Base-by-base conservation (phyloP, 2,113 vertebrate species). In the Python bivittatus region DNA sequence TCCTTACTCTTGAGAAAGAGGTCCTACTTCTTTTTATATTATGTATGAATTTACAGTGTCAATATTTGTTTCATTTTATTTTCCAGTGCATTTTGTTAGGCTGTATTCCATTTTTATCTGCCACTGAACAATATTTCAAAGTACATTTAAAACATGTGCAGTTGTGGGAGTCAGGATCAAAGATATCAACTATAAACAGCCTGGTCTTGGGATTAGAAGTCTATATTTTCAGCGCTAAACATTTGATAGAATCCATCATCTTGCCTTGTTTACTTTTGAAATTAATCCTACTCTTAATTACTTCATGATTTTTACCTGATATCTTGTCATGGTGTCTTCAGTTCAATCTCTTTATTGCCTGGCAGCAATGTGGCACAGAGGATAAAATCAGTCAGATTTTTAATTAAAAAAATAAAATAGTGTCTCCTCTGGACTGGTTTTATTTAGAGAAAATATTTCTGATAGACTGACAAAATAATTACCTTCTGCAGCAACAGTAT, bases 211-310 rank as follows among this genome's bases (percentile, higher is more conserved):
- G 61, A 23, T 64, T 60, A 29, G 23, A 44, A 56, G 7, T 42
- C 27, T 27, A 89, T 88, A 38, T 94, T 15, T 29, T 57, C 89
- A 57, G 4, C 53, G 23, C 33, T 11, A 91, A 89, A 42, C 38
- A 57, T 2, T 8, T 91, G 58, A 61, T 23, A 85, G 68, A 56
- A 61, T 60, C 5, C 53, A 48, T 2, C 61, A 72, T 87, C 42
- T 91, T 79, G 68, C 52, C n/a, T 79, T 4, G 0, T 58, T 42
- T 48, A 83, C 11, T 6, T 52, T 84, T 84, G 91, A 88, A 92
- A 88, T 92, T 92, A 92, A 92, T 92, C 68, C 86, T 29, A 13
- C 42, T 53, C 68, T 57, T 88, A 60, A 56, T 92, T 60, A 53
- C 56, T 92, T 92, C 25, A 23, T 91, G 1, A 56, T 61, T 91